Conservation (phyloP, 1,140 invertebrate genomes). For the Armadillidium nasatum region DNA sequence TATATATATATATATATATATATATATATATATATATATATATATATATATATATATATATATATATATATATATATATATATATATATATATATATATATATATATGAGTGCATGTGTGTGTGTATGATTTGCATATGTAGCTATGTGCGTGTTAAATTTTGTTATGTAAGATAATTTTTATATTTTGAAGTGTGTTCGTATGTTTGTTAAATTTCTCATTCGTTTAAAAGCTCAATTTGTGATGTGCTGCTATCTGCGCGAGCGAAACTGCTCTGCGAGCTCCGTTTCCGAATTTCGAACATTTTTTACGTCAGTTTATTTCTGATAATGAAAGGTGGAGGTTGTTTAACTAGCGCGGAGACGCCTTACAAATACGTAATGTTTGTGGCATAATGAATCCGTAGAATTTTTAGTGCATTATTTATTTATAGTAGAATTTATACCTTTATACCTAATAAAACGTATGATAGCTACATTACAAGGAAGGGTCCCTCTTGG, state of each 20-base stretch:
- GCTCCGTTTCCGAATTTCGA: neutral
- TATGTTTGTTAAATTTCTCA: too few relatives aligned
- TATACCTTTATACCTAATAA: too few relatives aligned
- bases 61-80: neutral
- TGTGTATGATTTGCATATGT: neutral
- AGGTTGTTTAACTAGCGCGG: neutral
- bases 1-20: neutral
- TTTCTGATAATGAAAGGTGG: neutral
- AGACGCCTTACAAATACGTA: neutral
- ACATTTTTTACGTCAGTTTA: too few relatives aligned
- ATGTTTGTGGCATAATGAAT: neutral
- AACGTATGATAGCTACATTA: slow-evolving; percentile 3
- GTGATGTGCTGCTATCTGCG: neutral
- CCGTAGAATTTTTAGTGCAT: neutral
- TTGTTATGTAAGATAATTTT: too few relatives aligned
- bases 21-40: neutral
- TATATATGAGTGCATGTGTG: neutral
- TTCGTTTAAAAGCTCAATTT: neutral
- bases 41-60: neutral
- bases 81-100: neutral
- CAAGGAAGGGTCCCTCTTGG: neutral
- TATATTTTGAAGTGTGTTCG: too few relatives aligned
- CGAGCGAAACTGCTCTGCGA: neutral
- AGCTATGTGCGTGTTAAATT: too few relatives aligned
- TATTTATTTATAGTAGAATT: neutral